phyloP scores from a whole-genome alignment of 2,888 invertebrate species.

The Scaptomyza cyrtandrae region DNA sequence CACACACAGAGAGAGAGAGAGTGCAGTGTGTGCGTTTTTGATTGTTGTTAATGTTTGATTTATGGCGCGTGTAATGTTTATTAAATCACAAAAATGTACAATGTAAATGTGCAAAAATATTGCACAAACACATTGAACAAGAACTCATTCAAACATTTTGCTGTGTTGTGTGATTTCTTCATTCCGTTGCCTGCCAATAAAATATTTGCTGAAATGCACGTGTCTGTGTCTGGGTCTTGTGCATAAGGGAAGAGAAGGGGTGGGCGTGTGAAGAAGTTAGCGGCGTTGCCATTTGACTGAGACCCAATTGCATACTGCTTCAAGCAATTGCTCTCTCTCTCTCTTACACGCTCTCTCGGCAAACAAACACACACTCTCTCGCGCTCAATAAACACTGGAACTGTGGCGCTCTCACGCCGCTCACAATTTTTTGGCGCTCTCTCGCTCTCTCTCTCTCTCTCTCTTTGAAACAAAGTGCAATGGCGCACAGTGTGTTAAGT shows the following conservation, averaged over 20 bases:
- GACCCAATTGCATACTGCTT: conserved; percentile 54
- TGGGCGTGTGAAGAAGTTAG: conserved; percentile 13
- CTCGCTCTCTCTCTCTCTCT: conserved; percentile 17
- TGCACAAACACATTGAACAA: conserved; percentile 34
- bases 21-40: conserved; percentile 33
- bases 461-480: conserved; percentile 31
- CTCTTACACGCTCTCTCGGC: not conserved
- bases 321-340: not conserved
- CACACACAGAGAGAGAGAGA: conserved; percentile 2
- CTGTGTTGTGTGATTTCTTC: conserved; percentile 37
- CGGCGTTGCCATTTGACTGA: conserved; percentile 58
- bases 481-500: conserved; percentile 51
- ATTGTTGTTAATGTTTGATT: conserved; percentile 26
- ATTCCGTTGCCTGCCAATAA: conserved; percentile 32
- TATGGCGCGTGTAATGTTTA: conserved; percentile 53
- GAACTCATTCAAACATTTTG: conserved; percentile 65
- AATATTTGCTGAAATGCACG: conserved; percentile 65
- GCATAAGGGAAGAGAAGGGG: not conserved
- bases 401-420: conserved; percentile 1
- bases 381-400: conserved; percentile 2
- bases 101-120: conserved; percentile 32
- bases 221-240: conserved; percentile 38
- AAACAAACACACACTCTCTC: conserved; percentile 5
- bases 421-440: conserved; percentile 13
- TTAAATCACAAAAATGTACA: conserved; percentile 41